Conservation (phyloP, 2,888 invertebrate genomes). For the Herminia tarsipennalis region DNA sequence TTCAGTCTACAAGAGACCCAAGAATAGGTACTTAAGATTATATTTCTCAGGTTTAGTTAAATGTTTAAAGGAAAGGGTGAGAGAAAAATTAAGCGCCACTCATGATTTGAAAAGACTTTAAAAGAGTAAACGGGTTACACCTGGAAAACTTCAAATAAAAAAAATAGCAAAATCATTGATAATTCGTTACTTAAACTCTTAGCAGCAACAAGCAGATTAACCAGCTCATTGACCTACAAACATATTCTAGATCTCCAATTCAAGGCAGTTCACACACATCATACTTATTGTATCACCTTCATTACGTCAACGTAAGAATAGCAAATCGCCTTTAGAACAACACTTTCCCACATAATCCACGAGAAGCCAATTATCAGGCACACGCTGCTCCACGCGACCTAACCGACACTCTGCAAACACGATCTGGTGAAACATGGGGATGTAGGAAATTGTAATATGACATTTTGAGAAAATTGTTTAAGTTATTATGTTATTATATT, state of each 20-base stretch:
- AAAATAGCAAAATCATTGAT: background rate
- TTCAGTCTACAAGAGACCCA: too few species aligned
- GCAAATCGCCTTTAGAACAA: slow-evolving; percentile 48
- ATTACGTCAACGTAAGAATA: slow-evolving; percentile 38
- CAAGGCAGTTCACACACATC: slow-evolving; percentile 13
- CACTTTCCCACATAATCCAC: slow-evolving; percentile 55
- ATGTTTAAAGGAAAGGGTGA: too few species aligned
- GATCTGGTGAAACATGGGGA: slow-evolving; percentile 37
- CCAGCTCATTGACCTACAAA: slow-evolving; percentile 17
- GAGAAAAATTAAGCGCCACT: too few species aligned
- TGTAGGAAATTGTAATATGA: slow-evolving; percentile 21
- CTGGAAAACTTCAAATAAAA: too few species aligned
- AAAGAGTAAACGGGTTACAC: too few species aligned
- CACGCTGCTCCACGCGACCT: slow-evolving; percentile 49
- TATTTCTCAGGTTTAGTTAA: too few species aligned
- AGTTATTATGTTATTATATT: too few species aligned
- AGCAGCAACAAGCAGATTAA: background rate
- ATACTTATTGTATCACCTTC: slow-evolving; percentile 28
- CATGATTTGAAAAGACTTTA: too few species aligned
- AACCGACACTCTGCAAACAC: slow-evolving; percentile 32
- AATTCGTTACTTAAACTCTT: background rate
- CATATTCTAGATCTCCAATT: background rate
- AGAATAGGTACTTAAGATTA: too few species aligned
- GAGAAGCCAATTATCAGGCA: slow-evolving; percentile 53
- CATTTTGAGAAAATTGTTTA: background rate